Conservation (phyloP, 2,888 invertebrate species). For the Platyscelio sp. region DNA sequence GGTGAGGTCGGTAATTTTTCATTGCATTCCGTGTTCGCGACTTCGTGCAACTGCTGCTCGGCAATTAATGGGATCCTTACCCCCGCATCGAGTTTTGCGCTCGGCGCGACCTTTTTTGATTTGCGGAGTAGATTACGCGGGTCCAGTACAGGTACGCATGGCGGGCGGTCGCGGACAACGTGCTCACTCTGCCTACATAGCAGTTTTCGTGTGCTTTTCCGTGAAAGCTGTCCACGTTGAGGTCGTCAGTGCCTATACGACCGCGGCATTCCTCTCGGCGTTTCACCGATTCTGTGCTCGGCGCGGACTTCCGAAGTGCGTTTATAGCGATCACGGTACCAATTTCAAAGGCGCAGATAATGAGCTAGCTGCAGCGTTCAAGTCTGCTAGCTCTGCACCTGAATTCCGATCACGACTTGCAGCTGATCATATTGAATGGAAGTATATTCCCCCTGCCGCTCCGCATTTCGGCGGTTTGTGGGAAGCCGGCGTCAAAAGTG, state of each 20-base stretch:
- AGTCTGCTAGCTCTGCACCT: neutral
- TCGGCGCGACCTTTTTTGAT: conserved; percentile 21
- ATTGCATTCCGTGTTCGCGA: neutral
- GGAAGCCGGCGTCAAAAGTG: conserved; percentile 10
- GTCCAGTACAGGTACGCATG: conserved; percentile 40
- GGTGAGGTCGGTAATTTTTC: neutral
- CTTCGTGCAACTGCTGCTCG: neutral
- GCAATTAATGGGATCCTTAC: conserved; percentile 1
- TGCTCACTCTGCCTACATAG: conserved; percentile 42
- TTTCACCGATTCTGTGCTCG: conserved; percentile 33
- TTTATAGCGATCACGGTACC: conserved; percentile 6
- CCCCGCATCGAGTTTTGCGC: neutral
- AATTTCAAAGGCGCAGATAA: conserved; percentile 1
- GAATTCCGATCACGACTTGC: neutral
- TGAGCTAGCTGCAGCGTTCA: neutral
- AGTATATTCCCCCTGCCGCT: neutral
- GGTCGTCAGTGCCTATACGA: conserved; percentile 37
- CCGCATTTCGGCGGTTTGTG: conserved; percentile 19
- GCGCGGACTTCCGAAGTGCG: conserved; percentile 25
- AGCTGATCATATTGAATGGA: neutral
- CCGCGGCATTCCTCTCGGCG: conserved; percentile 37
- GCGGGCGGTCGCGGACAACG: conserved; percentile 37
- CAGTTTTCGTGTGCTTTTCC: conserved; percentile 47
- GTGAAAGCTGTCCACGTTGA: conserved; percentile 22
- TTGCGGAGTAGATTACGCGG: conserved; percentile 60